Evolutionary conservation across 2,888 invertebrate species (phyloP).

Genomic region (Aspidiotus rigidus): DNA sequence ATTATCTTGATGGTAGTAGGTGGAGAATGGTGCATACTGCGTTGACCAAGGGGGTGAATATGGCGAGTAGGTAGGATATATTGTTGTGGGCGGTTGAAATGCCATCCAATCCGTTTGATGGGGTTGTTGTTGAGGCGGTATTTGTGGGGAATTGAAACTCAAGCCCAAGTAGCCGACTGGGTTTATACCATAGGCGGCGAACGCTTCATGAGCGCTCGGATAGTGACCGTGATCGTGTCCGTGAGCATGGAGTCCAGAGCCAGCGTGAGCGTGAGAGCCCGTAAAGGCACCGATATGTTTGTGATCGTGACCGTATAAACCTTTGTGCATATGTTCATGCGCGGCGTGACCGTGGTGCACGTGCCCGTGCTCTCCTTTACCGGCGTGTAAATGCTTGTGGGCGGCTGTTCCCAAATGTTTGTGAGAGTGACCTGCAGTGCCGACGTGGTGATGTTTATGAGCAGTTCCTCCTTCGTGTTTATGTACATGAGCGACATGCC

Average conservation of each 20-base stretch:
- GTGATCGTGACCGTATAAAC: constrained; percentile 13
- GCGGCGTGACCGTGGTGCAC: constrained; percentile 45
- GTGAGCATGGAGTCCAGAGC: constrained; percentile 41
- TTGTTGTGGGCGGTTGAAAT: too few species aligned
- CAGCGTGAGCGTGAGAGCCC: constrained; percentile 5
- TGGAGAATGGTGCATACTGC: neutral
- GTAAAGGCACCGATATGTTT: constrained; percentile 7
- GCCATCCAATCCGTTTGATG: neutral
- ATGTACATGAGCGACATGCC: constrained; percentile 39
- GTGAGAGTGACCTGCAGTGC: constrained; percentile 3
- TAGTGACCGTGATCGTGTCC: constrained; percentile 46
- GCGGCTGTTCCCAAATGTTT: constrained; percentile 38
- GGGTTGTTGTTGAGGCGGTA: neutral
- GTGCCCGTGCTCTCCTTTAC: constrained; percentile 45
- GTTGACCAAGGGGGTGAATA: neutral
- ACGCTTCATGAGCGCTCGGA: neutral
- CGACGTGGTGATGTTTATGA: constrained; percentile 39
- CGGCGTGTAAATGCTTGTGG: constrained; percentile 46
- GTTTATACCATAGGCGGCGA: neutral
- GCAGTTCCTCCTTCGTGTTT: constrained; percentile 37
- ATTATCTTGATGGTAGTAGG: neutral
- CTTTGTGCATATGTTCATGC: constrained; percentile 37
- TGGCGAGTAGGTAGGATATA: neutral
- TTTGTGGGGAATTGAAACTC: neutral
- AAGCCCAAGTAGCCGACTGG: neutral